phyloP scores from a whole-genome alignment of 1,140 invertebrate species.

The Plectus sambesii region DNA sequence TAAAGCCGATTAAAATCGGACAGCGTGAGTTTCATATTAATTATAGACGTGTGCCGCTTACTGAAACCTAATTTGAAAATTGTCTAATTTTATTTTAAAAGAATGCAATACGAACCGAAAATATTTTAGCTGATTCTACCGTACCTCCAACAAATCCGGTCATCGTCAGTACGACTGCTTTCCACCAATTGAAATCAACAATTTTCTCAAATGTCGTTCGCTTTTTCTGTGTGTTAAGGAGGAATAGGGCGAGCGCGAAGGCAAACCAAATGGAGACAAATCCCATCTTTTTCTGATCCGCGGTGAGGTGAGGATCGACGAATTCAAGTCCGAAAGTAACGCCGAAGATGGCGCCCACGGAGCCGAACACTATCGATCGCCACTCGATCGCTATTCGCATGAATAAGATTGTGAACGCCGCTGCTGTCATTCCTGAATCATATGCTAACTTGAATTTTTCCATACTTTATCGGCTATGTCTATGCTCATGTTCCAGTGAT shows the following conservation, averaged over 20 bases:
- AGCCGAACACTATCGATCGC: constrained; percentile 30
- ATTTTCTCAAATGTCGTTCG: constrained; percentile 30
- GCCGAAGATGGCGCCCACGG: constrained; percentile 29
- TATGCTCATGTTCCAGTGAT: too few relatives aligned
- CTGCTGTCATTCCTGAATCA: constrained; percentile 31
- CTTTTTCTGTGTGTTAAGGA: constrained; percentile 36
- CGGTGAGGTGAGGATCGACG: constrained; percentile 22
- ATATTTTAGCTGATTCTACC: too few relatives aligned
- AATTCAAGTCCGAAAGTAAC: constrained; percentile 33
- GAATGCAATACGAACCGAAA: too few relatives aligned
- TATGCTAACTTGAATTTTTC: too few relatives aligned
- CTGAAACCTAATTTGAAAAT: too few relatives aligned
- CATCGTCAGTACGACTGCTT: constrained; percentile 25
- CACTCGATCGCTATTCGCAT: constrained; percentile 36
- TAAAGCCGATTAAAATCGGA: neutral
- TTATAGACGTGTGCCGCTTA: too few relatives aligned
- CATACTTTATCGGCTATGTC: too few relatives aligned
- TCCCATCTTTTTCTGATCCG: constrained; percentile 36
- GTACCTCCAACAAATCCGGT: constrained; percentile 37
- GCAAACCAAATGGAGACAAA: constrained; percentile 42
- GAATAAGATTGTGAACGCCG: constrained; percentile 32
- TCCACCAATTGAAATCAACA: constrained; percentile 27
- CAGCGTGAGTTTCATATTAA: neutral
- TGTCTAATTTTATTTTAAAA: neutral
- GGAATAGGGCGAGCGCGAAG: constrained; percentile 35